Evolutionary conservation across 2,888 invertebrate species (phyloP), one percentile per base, ranked within the genome.

Genomic region (Pteria penguin): DNA sequence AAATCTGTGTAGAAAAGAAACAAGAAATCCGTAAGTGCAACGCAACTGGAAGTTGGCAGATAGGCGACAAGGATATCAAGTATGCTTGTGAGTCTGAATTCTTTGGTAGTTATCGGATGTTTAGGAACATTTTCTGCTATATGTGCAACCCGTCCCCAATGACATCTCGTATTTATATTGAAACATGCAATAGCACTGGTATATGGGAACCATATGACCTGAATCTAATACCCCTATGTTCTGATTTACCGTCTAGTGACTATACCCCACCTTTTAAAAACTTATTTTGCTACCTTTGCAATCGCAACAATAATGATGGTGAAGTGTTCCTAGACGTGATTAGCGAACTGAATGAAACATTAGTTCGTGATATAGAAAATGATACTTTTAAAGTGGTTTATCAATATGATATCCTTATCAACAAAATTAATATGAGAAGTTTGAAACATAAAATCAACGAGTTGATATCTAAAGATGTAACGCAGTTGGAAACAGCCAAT

Each of bases 261-360:
- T 45, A 32, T 31, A 24, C 61, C 2, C 45, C 2, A 1, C 68
- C 67, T 31, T 82, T 69, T 55, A 78, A 72, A 63, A 82, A 82
- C 55, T 65, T 78, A 26, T 80, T 76, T 62, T 82, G 82, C 68
- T 74, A 55, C 29, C 0, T 74, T 1, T 82, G 82, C 62, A 80
- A 80, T 57, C 45, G 71, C 3, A 54, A 52, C 27, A 4, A n/a
- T 18, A 26, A 69, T 24, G 29, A 32, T 18, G 32, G 32, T 32
- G 18, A 36, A 45, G 8, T 18, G 8, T 45, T 45, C 18, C 8
- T 45, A 8, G 45, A 45, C 18, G 45, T 45, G 45, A 45, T 14
- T 18, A 18, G 45, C 11, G 45, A 45, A 14, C 8, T 45, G 18
- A 45, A 45, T 14, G 45, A 45, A 45, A 18, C 18, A 14, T 18